phyloP scores from a whole-genome alignment of 2,888 invertebrate genomes.

The Sminthurinus aureus region DNA sequence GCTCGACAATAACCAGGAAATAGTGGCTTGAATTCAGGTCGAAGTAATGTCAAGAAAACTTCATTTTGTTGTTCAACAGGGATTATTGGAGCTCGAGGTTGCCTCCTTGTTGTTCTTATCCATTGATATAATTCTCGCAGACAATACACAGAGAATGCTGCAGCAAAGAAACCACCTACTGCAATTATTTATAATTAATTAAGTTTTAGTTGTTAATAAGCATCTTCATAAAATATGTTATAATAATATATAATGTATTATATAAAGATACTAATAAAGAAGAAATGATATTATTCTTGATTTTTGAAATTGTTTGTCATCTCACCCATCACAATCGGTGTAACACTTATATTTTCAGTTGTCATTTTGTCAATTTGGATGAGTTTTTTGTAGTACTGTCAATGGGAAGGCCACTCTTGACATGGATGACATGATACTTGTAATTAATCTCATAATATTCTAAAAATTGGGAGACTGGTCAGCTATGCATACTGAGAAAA shows the following conservation, averaged over 20 bases:
- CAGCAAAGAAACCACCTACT: not conserved
- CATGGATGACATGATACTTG: not conserved
- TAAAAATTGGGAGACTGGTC: not conserved
- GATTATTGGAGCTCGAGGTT: not conserved
- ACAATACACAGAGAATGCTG: not conserved
- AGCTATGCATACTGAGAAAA: not conserved
- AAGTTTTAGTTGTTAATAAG: too few species aligned
- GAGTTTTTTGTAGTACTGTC: not conserved
- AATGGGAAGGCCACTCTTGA: not conserved
- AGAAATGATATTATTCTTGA: not conserved
- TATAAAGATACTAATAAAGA: not conserved
- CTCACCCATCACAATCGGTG: not conserved
- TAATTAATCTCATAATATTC: too few species aligned
- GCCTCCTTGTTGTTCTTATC: not conserved
- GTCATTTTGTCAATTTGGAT: not conserved
- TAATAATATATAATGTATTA: not conserved
- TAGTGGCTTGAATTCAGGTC: slow-evolving; percentile 24
- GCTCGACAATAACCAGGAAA: slow-evolving; percentile 38
- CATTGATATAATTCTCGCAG: not conserved
- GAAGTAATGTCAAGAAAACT: not conserved
- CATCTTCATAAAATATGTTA: too few species aligned
- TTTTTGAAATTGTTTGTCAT: too few species aligned
- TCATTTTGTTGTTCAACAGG: not conserved
- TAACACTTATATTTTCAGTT: not conserved
- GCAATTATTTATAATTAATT: not conserved